These are phyloP conservation scores for Megalonaias nervosa DNA, from an alignment of 1,140 invertebrate species.

Conservation along the genomic window DNA sequence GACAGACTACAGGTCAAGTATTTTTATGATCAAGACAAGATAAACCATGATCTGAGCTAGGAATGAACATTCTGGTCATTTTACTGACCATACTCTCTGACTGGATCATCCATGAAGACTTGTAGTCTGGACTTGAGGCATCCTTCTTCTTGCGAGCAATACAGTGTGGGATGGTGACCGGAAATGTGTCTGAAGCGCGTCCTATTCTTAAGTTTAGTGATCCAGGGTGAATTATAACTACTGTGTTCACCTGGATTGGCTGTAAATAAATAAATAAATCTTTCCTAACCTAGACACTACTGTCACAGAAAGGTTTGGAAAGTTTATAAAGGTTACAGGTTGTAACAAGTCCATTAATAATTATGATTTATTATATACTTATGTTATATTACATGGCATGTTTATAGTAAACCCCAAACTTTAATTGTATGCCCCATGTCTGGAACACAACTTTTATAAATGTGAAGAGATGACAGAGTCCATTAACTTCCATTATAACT, in stretches of 20 bases:
- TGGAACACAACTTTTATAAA: too few relatives aligned
- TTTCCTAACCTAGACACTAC: too few relatives aligned
- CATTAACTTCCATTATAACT: too few relatives aligned
- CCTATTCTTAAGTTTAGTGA: slow-evolving; percentile 91
- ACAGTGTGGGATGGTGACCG: slow-evolving; percentile 88
- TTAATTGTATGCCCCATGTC: too few relatives aligned
- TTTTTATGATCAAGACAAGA: neutral
- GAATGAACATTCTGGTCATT: neutral
- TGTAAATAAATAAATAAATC: slow-evolving; percentile 28
- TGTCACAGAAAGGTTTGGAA: too few relatives aligned
- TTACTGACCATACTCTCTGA: slow-evolving; percentile 57
- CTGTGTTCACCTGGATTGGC: slow-evolving; percentile 63
- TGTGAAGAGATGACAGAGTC: too few relatives aligned
- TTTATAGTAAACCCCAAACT: too few relatives aligned
- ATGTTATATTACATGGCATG: too few relatives aligned
- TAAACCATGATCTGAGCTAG: neutral
- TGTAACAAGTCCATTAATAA: too few relatives aligned
- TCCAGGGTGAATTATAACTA: slow-evolving; percentile 96
- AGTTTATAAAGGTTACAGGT: too few relatives aligned
- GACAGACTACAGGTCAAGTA: neutral
- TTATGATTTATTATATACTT: too few relatives aligned
- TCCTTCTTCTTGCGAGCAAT: slow-evolving; percentile 80
- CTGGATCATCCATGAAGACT: slow-evolving; percentile 74
- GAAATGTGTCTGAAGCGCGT: slow-evolving; percentile 89
- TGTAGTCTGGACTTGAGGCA: neutral